Evolutionary conservation across 1,140 invertebrate species (phyloP).

Genomic region (Drosophila arizonae): DNA sequence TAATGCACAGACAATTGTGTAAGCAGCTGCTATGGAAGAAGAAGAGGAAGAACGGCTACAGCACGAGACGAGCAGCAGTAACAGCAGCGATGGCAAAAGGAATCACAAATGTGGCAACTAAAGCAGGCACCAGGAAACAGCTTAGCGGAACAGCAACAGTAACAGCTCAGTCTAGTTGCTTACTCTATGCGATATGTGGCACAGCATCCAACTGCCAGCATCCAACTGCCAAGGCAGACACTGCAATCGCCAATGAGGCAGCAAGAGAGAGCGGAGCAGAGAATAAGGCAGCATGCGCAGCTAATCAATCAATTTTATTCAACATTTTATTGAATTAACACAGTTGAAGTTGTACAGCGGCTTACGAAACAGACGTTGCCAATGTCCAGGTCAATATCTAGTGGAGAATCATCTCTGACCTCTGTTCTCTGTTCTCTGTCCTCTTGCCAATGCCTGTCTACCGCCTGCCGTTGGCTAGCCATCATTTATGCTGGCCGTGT

Average conservation of each 20-base stretch:
- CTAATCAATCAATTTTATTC: constrained; percentile 72
- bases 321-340: constrained; percentile 65
- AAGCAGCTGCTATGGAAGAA: constrained; percentile 27
- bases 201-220: background rate
- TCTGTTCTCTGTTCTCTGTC: no score
- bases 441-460: no score
- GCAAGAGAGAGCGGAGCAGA: no score
- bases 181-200: constrained; percentile 38
- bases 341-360: background rate
- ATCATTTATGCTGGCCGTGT: constrained; percentile 11
- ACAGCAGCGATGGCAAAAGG: constrained; percentile 56
- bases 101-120: constrained; percentile 70
- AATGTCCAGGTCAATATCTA: background rate
- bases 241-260: background rate
- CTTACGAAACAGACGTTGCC: background rate
- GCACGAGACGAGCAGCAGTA: constrained; percentile 9
- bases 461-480: background rate
- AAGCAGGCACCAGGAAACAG: constrained; percentile 37
- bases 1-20: constrained; percentile 74
- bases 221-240: background rate
- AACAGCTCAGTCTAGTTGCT: constrained; percentile 22
- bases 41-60: constrained; percentile 11
- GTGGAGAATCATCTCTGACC: background rate
- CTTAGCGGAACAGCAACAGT: constrained; percentile 21
- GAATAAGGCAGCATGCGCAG: constrained; percentile 31